Conservation (phyloP, 1,140 invertebrate genomes). For the Macrocentrus cingulum region DNA sequence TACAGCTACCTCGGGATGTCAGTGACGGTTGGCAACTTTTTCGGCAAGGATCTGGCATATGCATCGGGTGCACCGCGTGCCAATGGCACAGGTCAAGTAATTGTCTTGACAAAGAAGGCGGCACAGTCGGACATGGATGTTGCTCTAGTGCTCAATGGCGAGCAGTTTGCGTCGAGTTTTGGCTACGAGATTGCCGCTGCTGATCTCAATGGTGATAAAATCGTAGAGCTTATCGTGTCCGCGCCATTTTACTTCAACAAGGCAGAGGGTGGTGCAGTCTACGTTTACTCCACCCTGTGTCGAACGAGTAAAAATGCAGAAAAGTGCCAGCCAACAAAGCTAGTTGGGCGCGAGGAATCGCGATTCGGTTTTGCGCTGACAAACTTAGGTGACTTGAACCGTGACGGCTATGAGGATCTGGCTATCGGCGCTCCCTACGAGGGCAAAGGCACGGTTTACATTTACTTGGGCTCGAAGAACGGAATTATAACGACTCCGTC, state of each 20-base stretch:
- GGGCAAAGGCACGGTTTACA: constrained; percentile 79
- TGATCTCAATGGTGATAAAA: constrained; percentile 84
- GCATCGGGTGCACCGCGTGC: constrained; percentile 85
- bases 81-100: constrained; percentile 81
- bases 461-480: constrained; percentile 78
- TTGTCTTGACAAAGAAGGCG: constrained; percentile 72
- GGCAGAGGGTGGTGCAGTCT: constrained; percentile 84
- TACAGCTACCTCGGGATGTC: constrained; percentile 92
- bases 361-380: constrained; percentile 85
- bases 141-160: constrained; percentile 70
- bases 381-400: constrained; percentile 87
- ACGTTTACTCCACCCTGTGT: constrained; percentile 75
- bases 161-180: constrained; percentile 86
- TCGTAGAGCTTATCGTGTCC: constrained; percentile 83
- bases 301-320: constrained; percentile 40
- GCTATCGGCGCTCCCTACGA: constrained; percentile 93
- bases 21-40: constrained; percentile 80
- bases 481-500: constrained; percentile 75
- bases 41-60: constrained; percentile 67
- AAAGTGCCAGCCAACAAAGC: constrained; percentile 47
- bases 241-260: constrained; percentile 89
- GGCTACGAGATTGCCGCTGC: constrained; percentile 83
- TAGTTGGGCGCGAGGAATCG: constrained; percentile 55
- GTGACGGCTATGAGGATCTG: constrained; percentile 86
- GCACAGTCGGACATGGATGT: constrained; percentile 63